These are phyloP conservation scores for Spilosoma lubricipeda DNA, from an alignment of 2,888 invertebrate species.

Conservation along the genomic window DNA sequence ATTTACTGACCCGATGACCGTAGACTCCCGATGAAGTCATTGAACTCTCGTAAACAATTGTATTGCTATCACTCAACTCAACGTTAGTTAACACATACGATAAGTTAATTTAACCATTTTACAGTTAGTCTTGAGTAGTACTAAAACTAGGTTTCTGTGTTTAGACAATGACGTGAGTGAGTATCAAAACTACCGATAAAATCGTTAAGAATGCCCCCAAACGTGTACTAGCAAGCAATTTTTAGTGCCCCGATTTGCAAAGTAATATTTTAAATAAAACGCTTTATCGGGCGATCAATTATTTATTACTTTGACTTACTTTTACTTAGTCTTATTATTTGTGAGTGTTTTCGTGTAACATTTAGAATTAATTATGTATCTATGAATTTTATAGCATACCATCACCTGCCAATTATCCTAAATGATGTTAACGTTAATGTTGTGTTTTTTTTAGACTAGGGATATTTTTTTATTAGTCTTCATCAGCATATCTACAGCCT, in stretches of 20 bases:
- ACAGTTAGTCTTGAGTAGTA: constrained; percentile 23
- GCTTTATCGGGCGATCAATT: background rate
- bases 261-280: background rate
- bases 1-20: constrained; percentile 47
- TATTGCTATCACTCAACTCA: constrained; percentile 34
- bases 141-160: constrained; percentile 21
- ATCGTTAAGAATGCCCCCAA: constrained; percentile 7
- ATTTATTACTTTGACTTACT: constrained; percentile 2
- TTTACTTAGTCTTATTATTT: background rate
- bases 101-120: constrained; percentile 42
- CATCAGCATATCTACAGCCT: too few species aligned
- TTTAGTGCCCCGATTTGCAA: background rate
- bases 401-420: background rate
- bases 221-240: background rate
- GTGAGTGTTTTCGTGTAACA: background rate
- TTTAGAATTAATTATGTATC: background rate
- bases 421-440: background rate
- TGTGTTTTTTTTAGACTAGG: background rate
- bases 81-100: constrained; percentile 45
- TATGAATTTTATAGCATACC: background rate
- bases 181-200: constrained; percentile 2
- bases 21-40: constrained; percentile 43
- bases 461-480: background rate
- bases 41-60: constrained; percentile 47
- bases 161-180: constrained; percentile 9